A percentile compares a stretch with the other conserved stretches of the same genome.
phyloP scores from a whole-genome alignment of 2,888 invertebrate species.

The Anticlea derivata region DNA sequence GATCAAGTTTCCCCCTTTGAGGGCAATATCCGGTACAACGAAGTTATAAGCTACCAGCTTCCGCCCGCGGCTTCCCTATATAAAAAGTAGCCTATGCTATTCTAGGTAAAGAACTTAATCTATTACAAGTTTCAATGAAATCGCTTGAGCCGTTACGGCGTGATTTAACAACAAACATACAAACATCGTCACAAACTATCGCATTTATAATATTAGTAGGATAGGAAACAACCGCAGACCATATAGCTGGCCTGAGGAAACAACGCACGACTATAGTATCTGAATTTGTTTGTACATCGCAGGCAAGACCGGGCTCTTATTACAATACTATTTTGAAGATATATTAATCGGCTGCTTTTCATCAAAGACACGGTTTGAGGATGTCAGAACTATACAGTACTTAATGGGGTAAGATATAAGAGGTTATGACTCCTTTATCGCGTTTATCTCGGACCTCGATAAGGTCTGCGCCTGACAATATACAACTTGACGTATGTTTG shows the following conservation, averaged over 20 bases:
- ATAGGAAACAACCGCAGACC: too few relatives aligned
- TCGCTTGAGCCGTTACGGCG: too few relatives aligned
- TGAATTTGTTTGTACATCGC: slow-evolving; percentile 48
- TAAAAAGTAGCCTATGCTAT: too few relatives aligned
- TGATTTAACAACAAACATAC: too few relatives aligned
- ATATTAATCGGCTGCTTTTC: neutral
- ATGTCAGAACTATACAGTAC: too few relatives aligned
- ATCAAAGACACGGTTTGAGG: neutral
- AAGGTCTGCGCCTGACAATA: slow-evolving; percentile 21
- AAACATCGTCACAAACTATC: too few relatives aligned
- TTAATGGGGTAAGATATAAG: slow-evolving; percentile 11
- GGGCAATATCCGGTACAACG: slow-evolving; percentile 45
- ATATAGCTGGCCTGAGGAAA: slow-evolving; percentile 33
- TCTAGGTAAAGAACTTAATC: too few relatives aligned
- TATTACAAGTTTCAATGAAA: too few relatives aligned
- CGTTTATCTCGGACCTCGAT: slow-evolving; percentile 23
- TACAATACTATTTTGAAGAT: slow-evolving; percentile 3
- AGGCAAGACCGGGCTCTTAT: slow-evolving; percentile 58
- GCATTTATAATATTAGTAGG: too few relatives aligned
- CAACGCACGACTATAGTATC: slow-evolving; percentile 36
- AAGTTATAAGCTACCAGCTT: slow-evolving; percentile 43
- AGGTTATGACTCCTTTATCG: slow-evolving; percentile 24
- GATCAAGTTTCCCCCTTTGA: slow-evolving; percentile 14
- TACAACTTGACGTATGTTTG: slow-evolving; percentile 25
- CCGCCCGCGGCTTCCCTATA: too few relatives aligned